Percentiles rank a stretch among this genome's conserved stretches.
Conservation (phyloP, 2,888 invertebrate species). For the Augochlorella aurata region DNA sequence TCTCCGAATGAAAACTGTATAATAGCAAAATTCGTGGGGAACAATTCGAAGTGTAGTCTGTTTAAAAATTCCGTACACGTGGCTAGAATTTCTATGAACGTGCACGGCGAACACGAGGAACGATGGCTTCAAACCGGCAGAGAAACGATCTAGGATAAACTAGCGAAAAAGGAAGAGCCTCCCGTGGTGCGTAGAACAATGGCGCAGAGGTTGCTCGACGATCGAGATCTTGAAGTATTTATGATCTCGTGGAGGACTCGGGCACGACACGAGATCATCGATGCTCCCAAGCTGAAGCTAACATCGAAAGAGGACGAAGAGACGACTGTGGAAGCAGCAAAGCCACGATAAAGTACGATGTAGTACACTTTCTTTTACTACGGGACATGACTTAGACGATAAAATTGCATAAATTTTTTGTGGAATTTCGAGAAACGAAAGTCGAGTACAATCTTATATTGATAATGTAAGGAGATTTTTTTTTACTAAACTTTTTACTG, state of each 20-base stretch:
- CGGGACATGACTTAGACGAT: background rate
- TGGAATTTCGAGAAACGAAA: background rate
- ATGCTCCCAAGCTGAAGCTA: constrained; percentile 47
- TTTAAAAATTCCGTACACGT: constrained; percentile 44
- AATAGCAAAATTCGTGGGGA: background rate
- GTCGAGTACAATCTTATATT: background rate
- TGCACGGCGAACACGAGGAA: constrained; percentile 13
- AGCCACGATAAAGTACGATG: constrained; percentile 16
- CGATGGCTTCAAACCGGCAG: constrained; percentile 29
- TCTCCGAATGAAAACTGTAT: background rate
- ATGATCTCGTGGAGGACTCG: constrained; percentile 55
- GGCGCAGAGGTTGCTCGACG: constrained; percentile 37
- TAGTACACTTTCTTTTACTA: background rate
- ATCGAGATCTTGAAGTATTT: constrained; percentile 66
- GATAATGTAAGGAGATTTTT: too few species aligned
- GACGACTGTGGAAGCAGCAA: background rate
- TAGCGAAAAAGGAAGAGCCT: constrained; percentile 57
- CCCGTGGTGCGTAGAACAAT: constrained; percentile 56
- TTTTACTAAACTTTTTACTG: background rate
- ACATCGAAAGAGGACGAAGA: constrained; percentile 10
- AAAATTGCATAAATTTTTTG: background rate
- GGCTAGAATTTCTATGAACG: constrained; percentile 32
- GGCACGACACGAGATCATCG: constrained; percentile 63
- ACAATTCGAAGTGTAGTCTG: background rate
- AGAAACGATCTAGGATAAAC: constrained; percentile 58